phyloP scores from a whole-genome alignment of 2,113 vertebrate genomes.

The Pardalotus punctatus region DNA sequence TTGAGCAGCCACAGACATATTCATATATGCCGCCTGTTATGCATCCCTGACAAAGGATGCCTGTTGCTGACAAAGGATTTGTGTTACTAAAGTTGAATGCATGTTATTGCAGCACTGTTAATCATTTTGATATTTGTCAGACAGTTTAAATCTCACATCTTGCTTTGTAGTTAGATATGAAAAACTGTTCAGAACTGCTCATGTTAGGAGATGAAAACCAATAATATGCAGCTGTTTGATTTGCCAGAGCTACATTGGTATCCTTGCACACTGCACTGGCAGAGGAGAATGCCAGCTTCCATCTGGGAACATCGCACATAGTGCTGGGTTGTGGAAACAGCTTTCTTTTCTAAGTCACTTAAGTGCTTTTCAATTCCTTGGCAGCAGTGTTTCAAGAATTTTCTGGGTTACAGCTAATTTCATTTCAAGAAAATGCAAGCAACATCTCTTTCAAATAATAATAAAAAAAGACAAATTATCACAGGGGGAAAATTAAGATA shows the following conservation, averaged over 20 bases:
- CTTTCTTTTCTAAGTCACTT: background rate
- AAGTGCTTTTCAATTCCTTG: background rate
- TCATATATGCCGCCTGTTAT: background rate
- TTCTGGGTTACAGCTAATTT: background rate
- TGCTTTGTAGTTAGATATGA: background rate
- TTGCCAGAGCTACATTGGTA: background rate
- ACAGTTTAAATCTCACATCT: background rate
- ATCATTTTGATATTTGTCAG: background rate
- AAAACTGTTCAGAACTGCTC: background rate
- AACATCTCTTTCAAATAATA: background rate
- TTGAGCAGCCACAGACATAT: background rate
- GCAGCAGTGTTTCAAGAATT: background rate
- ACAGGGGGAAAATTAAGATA: background rate
- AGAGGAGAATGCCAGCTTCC: background rate
- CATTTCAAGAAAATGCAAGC: background rate
- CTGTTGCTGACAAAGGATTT: background rate
- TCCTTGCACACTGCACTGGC: background rate
- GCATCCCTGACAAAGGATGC: background rate
- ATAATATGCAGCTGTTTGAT: background rate
- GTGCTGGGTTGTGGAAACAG: background rate
- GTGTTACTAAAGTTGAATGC: background rate
- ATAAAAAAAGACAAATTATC: background rate
- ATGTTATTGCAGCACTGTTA: background rate
- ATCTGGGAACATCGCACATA: background rate
- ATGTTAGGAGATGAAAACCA: background rate